Evolutionary conservation across 2,888 invertebrate genomes (phyloP), one percentile per base, ranked within the genome.

Genomic region (Glyphotaelius pellucidus): DNA sequence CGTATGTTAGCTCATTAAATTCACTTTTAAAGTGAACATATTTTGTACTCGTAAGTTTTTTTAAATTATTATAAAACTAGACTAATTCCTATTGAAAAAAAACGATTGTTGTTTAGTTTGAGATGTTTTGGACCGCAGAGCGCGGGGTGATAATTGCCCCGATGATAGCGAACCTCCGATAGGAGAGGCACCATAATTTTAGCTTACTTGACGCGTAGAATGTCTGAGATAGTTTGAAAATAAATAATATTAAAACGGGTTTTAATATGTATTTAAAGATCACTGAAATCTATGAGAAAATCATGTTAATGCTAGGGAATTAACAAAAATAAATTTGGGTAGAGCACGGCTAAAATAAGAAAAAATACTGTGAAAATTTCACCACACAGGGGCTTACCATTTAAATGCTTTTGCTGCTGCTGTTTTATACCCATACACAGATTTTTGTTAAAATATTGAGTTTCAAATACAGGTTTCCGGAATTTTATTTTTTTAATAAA

Each of bases 21-120:
- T 35, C 83, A 83, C 83, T 83, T 83, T 83, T 83, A 83, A 83
- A 83, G 83, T 83, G 83, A 83, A 25, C 25, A 83, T 83, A 83
- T 83, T 83, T 83, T 83, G 83, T 83, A 83, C 32, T 83, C 35
- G 35, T 83, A 83, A 83, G 83, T 32, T 83, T 83, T 83, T 83
- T 67, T 4, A 67, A 67, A 67, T 25, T 67, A 67, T 67, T 67
- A 67, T 35, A 35, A 83, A 35, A 25, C 35, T 35, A 38, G 32
- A 83, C 19, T 32, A 35, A 83, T 35, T 83, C 83, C 83, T 83
- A 83, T 83, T 35, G 11, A 25, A 35, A 83, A 83, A 31, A 38
- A 83, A 83, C 83, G 35, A 35, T 19, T 25, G 35, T 35, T 83
- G 35, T 83, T 38, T 83, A 35, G 83, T 83, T 38, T 35, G 35